Percentiles rank a stretch among this genome's conserved stretches.
Evolutionary conservation across 1,140 invertebrate species (phyloP).

Genomic region (Drosophila pallidifrons): DNA sequence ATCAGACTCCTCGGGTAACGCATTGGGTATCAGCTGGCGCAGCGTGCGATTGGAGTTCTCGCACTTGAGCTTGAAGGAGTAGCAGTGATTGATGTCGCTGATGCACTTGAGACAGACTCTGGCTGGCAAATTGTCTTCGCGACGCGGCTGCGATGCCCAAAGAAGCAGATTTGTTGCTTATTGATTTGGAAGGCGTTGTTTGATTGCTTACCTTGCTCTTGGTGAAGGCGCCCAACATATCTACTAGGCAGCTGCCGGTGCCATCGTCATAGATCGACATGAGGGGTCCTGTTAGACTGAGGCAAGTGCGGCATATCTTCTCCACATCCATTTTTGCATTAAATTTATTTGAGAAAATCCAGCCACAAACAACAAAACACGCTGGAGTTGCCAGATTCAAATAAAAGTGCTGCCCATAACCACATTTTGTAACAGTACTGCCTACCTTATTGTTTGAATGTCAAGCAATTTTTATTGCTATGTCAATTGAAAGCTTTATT

Average conservation of each 20-base stretch:
- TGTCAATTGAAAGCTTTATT: background rate
- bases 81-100: conserved; percentile 80
- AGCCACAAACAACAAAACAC: conserved; percentile 38
- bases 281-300: conserved; percentile 63
- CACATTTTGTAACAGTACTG: background rate
- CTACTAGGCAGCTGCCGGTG: conserved; percentile 64
- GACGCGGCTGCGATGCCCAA: conserved; percentile 50
- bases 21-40: conserved; percentile 72
- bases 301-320: conserved; percentile 80
- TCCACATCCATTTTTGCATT: conserved; percentile 72
- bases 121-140: conserved; percentile 67
- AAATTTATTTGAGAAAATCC: conserved; percentile 32
- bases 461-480: background rate
- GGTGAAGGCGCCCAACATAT: conserved; percentile 74
- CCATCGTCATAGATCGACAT: conserved; percentile 76
- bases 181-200: background rate
- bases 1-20: conserved; percentile 60
- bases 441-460: background rate
- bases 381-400: conserved; percentile 15
- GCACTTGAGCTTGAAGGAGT: conserved; percentile 79
- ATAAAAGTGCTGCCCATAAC: conserved; percentile 5
- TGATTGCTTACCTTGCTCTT: conserved; percentile 59
- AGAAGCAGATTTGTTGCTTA: background rate
- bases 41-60: conserved; percentile 76
- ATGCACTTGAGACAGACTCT: conserved; percentile 76